Conservation (phyloP, 2,797 vertebrate genomes). For the Alca torda region DNA sequence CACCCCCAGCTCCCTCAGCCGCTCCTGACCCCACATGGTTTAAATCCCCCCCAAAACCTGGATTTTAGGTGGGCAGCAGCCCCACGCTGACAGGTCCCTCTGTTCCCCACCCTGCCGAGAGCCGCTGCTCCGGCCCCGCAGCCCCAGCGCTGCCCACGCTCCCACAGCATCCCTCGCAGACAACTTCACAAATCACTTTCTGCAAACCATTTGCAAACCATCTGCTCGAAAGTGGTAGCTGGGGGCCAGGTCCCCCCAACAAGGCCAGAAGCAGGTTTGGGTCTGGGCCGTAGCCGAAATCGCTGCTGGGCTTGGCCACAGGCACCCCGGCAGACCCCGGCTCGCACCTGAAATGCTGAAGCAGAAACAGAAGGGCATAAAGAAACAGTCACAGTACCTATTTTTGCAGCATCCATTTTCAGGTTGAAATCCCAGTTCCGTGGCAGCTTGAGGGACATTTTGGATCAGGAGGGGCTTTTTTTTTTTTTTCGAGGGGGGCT, state of each 20-base stretch:
- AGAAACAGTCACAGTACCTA: constrained; percentile 77
- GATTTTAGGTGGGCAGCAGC: background rate
- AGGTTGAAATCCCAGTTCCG: constrained; percentile 94
- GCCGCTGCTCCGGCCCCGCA: background rate
- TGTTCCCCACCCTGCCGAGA: accelerated
- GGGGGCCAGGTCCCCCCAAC: background rate
- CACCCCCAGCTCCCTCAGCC: background rate
- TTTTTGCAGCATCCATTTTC: constrained; percentile 85
- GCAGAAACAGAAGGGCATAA: background rate
- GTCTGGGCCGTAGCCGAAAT: background rate
- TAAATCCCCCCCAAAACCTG: background rate
- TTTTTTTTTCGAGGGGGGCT: background rate
- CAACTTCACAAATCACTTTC: background rate
- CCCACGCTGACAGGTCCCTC: background rate
- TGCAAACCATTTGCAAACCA: background rate
- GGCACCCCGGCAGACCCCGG: accelerated
- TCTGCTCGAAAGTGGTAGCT: background rate
- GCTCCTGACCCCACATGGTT: background rate
- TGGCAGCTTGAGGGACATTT: constrained; percentile 94
- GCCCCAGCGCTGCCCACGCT: background rate
- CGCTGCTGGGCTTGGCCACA: background rate
- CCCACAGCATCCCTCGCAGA: background rate
- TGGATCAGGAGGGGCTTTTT: background rate
- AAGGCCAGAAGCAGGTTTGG: background rate
- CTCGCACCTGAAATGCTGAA: background rate